Evolutionary conservation across 2,888 invertebrate species (phyloP).

Genomic region (Amphimallon solstitiale): DNA sequence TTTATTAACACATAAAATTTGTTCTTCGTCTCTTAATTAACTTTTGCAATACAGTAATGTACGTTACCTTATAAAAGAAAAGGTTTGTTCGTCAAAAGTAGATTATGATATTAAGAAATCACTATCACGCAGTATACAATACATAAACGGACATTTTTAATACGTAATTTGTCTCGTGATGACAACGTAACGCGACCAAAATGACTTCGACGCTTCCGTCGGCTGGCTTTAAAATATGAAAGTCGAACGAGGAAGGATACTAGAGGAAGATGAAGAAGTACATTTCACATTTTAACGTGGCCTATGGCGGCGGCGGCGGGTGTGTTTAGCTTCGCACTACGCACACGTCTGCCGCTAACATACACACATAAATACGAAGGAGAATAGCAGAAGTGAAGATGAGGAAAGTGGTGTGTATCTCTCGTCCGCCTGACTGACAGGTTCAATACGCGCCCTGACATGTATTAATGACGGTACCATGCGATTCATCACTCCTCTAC

Average conservation of each 20-base stretch:
- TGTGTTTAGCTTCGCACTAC: neutral
- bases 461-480: slow-evolving; percentile 63
- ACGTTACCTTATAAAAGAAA: no score
- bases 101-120: no score
- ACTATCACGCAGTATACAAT: slow-evolving; percentile 10
- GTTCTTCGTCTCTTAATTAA: no score
- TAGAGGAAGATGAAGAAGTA: slow-evolving; percentile 10
- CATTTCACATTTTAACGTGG: slow-evolving; percentile 1
- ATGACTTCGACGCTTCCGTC: slow-evolving; percentile 17
- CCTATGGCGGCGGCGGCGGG: neutral
- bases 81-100: no score
- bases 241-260: neutral
- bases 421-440: slow-evolving; percentile 58
- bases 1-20: no score
- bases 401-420: slow-evolving; percentile 33
- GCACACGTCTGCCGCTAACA: neutral
- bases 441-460: slow-evolving; percentile 63
- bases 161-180: slow-evolving; percentile 17
- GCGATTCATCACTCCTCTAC: slow-evolving; percentile 64
- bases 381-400: neutral
- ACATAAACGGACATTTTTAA: slow-evolving; percentile 1
- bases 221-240: slow-evolving; percentile 1
- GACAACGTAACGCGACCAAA: slow-evolving; percentile 4
- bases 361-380: neutral
- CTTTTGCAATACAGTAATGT: no score